Conservation (phyloP, 2,888 invertebrate species). For the Drosophila lutescens region DNA sequence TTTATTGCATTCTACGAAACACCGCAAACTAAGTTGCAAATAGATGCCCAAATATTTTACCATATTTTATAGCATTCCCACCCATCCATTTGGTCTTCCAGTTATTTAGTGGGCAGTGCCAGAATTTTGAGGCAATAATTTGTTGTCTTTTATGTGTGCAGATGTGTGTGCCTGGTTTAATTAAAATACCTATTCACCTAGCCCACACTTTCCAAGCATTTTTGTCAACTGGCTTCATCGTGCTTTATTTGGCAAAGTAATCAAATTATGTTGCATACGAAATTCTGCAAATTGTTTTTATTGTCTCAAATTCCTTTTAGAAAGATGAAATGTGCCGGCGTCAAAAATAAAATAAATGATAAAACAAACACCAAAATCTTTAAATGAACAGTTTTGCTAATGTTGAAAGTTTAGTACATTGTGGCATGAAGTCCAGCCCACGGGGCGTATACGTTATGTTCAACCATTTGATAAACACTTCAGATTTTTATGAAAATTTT, state of each 20-base stretch:
- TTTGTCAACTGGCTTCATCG: constrained; percentile 16
- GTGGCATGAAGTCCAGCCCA: not conserved
- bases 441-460: constrained; percentile 1
- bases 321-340: constrained; percentile 6
- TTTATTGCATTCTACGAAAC: constrained; percentile 65
- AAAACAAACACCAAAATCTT: constrained; percentile 6
- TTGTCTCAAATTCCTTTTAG: constrained; percentile 20
- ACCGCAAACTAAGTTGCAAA: constrained; percentile 37
- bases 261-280: constrained; percentile 35
- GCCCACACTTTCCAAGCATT: constrained; percentile 6
- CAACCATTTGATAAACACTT: not conserved
- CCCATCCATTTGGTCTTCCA: not conserved
- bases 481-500: too few relatives aligned
- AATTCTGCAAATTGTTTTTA: constrained; percentile 32
- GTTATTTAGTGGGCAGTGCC: constrained; percentile 14
- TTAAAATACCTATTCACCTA: constrained; percentile 65
- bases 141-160: constrained; percentile 18
- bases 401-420: not conserved
- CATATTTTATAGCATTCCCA: constrained; percentile 15
- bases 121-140: constrained; percentile 60
- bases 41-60: constrained; percentile 32
- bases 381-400: constrained; percentile 4
- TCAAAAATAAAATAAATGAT: not conserved
- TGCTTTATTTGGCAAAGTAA: constrained; percentile 34
- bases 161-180: constrained; percentile 56